Conservation (phyloP, 2,797 vertebrate species). For the Numenius phaeopus region DNA sequence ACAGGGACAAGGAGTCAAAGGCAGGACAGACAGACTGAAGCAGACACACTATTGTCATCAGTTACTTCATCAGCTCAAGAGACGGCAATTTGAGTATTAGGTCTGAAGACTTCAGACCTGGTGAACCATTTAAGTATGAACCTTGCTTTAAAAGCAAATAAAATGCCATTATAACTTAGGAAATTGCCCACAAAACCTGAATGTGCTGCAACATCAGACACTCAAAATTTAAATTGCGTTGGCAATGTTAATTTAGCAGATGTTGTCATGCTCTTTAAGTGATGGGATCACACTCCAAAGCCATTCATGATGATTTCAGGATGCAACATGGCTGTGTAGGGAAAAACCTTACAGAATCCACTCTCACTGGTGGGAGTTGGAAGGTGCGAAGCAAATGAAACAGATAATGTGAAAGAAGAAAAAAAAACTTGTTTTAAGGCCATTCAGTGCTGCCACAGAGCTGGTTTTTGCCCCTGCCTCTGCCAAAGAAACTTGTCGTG, state of each 20-base stretch:
- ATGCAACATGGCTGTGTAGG: background rate
- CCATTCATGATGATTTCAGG: background rate
- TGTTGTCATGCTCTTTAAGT: background rate
- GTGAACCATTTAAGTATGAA: background rate
- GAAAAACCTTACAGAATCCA: background rate
- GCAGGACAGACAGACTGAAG: background rate
- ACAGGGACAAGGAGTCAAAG: background rate
- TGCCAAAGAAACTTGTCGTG: background rate
- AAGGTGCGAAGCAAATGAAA: background rate
- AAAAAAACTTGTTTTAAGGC: background rate
- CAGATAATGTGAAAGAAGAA: background rate
- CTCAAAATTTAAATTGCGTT: background rate
- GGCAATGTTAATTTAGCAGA: background rate
- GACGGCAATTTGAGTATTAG: background rate
- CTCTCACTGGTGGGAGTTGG: background rate
- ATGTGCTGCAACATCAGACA: background rate
- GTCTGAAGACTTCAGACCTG: background rate
- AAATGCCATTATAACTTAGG: background rate
- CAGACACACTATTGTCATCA: background rate
- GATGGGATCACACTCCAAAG: background rate
- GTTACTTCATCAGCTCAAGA: background rate
- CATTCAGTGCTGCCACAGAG: background rate
- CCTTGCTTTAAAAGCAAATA: background rate
- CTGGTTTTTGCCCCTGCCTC: background rate
- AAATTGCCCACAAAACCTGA: background rate